Conservation (phyloP, 2,888 invertebrate species). For the Morpho deidamia region DNA sequence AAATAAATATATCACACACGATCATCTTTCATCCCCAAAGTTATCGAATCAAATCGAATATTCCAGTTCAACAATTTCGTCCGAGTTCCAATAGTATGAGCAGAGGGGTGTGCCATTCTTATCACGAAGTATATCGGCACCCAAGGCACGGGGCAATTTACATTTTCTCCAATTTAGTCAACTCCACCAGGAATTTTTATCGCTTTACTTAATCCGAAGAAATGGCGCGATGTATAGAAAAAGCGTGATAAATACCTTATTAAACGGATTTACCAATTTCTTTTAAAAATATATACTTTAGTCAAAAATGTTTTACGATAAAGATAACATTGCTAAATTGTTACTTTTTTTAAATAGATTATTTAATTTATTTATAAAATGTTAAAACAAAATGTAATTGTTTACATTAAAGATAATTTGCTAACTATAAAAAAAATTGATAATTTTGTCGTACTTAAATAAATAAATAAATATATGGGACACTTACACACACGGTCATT, state of each 20-base stretch:
- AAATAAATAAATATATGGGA: too few relatives aligned
- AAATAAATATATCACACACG: too few relatives aligned
- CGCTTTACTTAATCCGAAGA: constrained; percentile 39
- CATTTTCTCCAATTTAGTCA: constrained; percentile 71
- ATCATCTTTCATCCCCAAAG: too few relatives aligned
- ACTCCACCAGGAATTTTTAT: constrained; percentile 57
- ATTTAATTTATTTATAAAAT: too few relatives aligned
- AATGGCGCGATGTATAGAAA: constrained; percentile 16
- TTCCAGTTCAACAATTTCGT: neutral
- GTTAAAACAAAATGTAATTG: too few relatives aligned
- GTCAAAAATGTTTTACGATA: neutral
- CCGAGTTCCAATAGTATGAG: constrained; percentile 19
- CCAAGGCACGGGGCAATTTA: constrained; percentile 59
- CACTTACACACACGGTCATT: too few relatives aligned
- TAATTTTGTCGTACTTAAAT: too few relatives aligned
- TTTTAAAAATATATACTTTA: neutral
- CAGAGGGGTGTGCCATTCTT: constrained; percentile 38
- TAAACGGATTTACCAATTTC: neutral
- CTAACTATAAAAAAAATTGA: too few relatives aligned
- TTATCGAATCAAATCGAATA: too few relatives aligned
- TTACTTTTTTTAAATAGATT: neutral
- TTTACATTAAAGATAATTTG: too few relatives aligned
- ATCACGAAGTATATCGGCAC: constrained; percentile 49
- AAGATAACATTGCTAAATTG: neutral
- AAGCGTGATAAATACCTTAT: constrained; percentile 4